Base-by-base conservation (phyloP, 2,797 vertebrate species). In the Gorsachius magnificus region DNA sequence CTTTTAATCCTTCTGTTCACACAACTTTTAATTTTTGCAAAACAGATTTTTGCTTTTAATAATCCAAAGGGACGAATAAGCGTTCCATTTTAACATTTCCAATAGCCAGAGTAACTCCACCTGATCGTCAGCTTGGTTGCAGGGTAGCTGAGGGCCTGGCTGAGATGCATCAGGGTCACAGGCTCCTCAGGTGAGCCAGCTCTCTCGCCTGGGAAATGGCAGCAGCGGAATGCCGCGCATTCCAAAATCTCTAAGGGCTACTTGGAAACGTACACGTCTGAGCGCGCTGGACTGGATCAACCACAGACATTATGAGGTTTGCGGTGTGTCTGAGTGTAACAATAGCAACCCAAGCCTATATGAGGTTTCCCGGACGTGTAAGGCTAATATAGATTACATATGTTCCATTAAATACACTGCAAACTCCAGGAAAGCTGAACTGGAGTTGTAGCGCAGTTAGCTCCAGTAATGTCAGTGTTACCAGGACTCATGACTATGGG, bases 241-340 rank as follows among this genome's bases (percentile, higher is more conserved):
- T 89, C 94, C 91, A 6, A 36, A 54, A 56, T 11, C 31, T 87
- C 89, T 36, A 19, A 64, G 69, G 81, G 88, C 81, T 78, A 26
- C 91, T 95, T 92, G 91, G 95, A 92, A 91, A 45, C 14, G 4
- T 76, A 2, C 88, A 45, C 5, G 89, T 93, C 92, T 96, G 95
- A 75, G 92, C 71, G 93, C 70, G 13, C 79, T 93, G 95, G 96
- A 69, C 85, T 96, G 94, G 70, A 96, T 85, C 96, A 93, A 63
- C 93, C 92, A 93, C 91, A 95, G 95, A 18, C 81, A 50, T 85
- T 29, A 93, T 36, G 97, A 96, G 96, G 95, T 95, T 95, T 97
- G 95, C 31, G 96, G 96, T 91, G 76, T 48, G 95, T 86, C 93
- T 96, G 96, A 58, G 84, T 38, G 93, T 90, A 96, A 95, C 94